Percentiles rank a stretch among this genome's conserved stretches.
phyloP scores from a whole-genome alignment of 2,888 invertebrate species.

The Hyalella azteca region DNA sequence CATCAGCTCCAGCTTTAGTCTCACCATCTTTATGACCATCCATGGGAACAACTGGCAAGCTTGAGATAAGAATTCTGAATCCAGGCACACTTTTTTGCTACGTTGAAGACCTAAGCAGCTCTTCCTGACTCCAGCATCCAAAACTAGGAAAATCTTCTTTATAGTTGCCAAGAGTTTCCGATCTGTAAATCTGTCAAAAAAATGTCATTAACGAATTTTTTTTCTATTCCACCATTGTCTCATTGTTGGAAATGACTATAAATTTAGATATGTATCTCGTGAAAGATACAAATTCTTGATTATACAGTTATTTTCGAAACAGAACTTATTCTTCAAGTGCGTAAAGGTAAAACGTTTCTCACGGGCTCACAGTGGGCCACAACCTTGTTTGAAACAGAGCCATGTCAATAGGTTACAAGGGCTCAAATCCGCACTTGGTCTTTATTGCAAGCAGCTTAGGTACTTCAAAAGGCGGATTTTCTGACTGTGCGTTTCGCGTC shows the following conservation, averaged over 20 bases:
- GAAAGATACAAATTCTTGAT: too few relatives aligned
- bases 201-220: background rate
- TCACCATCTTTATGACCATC: conserved; percentile 60
- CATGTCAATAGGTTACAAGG: too few relatives aligned
- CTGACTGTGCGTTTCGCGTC: too few relatives aligned
- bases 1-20: conserved; percentile 59
- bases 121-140: conserved; percentile 59
- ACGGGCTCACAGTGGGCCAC: too few relatives aligned
- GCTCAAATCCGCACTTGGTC: too few relatives aligned
- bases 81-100: conserved; percentile 58
- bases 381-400: too few relatives aligned
- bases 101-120: conserved; percentile 57
- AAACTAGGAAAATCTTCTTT: conserved; percentile 47
- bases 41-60: conserved; percentile 59
- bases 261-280: background rate
- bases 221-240: background rate
- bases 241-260: background rate
- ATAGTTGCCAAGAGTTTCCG: conserved; percentile 44
- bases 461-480: too few relatives aligned
- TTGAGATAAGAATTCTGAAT: conserved; percentile 58
- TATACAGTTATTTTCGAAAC: too few relatives aligned
- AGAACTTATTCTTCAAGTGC: too few relatives aligned
- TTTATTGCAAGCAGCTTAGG: too few relatives aligned
- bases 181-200: conserved; percentile 46
- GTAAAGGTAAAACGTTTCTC: too few relatives aligned